phyloP scores from a whole-genome alignment of 2,888 invertebrate species.

The Lasiommata megera region DNA sequence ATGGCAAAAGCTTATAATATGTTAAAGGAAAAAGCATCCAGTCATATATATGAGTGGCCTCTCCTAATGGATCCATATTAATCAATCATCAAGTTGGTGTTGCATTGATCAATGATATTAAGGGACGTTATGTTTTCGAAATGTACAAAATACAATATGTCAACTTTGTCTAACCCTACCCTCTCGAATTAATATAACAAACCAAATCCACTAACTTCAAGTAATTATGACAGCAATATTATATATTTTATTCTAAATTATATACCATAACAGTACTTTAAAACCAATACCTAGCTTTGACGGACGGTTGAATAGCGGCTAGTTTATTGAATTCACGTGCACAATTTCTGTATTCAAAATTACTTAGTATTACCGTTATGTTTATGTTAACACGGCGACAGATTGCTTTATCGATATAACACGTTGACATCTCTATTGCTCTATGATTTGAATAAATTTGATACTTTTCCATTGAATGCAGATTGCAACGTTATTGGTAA shows the following conservation, averaged over 20 bases:
- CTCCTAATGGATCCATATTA: too few relatives aligned
- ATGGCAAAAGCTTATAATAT: too few relatives aligned
- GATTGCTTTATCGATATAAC: slow-evolving; percentile 35
- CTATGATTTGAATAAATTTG: slow-evolving; percentile 27
- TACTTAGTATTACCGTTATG: slow-evolving; percentile 40
- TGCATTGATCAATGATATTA: too few relatives aligned
- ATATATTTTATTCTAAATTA: slow-evolving; percentile 12
- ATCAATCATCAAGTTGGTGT: too few relatives aligned
- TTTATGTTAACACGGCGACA: slow-evolving; percentile 38
- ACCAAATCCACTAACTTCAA: too few relatives aligned
- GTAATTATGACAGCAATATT: too few relatives aligned
- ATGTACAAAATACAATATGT: too few relatives aligned
- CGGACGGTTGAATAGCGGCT: slow-evolving; percentile 34
- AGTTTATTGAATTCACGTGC: slow-evolving; percentile 24
- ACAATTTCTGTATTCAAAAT: slow-evolving; percentile 36
- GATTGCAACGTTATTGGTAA: not conserved
- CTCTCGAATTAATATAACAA: too few relatives aligned
- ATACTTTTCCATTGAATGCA: slow-evolving; percentile 24
- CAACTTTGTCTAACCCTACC: too few relatives aligned
- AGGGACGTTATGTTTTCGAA: too few relatives aligned
- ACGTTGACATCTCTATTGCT: slow-evolving; percentile 36
- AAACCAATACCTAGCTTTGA: slow-evolving; percentile 21
- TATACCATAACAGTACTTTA: slow-evolving; percentile 17
- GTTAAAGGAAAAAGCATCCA: too few relatives aligned
- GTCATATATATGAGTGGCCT: too few relatives aligned